phyloP scores from a whole-genome alignment of 2,797 vertebrate genomes.

The Etheostoma perlongum region DNA sequence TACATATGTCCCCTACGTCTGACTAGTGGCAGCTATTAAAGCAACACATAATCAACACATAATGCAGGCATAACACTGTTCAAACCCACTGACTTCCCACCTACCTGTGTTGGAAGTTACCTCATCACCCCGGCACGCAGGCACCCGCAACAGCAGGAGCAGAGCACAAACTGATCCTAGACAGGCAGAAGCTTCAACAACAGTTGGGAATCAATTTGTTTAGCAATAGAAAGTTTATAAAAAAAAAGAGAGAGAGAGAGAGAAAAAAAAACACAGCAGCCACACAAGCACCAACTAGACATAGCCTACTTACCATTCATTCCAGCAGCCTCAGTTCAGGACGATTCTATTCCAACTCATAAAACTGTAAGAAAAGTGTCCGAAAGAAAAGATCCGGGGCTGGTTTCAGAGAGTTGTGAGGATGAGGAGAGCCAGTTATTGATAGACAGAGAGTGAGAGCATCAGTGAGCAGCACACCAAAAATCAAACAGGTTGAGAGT shows the following conservation, averaged over 20 bases:
- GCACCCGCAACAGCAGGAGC: conserved; percentile 65
- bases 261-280: background rate
- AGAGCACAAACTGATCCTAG: conserved; percentile 66
- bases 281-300: background rate
- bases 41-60: background rate
- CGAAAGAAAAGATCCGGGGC: background rate
- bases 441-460: background rate
- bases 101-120: conserved; percentile 70
- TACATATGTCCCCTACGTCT: background rate
- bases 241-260: background rate
- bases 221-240: background rate
- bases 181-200: conserved; percentile 54
- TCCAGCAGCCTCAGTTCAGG: conserved; percentile 56
- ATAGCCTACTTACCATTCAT: conserved; percentile 75
- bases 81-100: conserved; percentile 29
- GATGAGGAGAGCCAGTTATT: conserved; percentile 5
- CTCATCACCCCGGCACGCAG: conserved; percentile 63
- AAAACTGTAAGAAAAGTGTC: conserved; percentile 5
- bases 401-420: background rate
- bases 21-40: background rate
- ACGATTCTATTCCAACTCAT: conserved; percentile 49
- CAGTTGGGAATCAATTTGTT: background rate
- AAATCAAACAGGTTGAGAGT: conserved; percentile 23
- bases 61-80: background rate
- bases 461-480: background rate